Percentiles rank a stretch among this genome's conserved stretches.
These are phyloP conservation scores for Megaceryle alcyon DNA, from an alignment of 2,797 vertebrate genomes.

Conservation along the genomic window DNA sequence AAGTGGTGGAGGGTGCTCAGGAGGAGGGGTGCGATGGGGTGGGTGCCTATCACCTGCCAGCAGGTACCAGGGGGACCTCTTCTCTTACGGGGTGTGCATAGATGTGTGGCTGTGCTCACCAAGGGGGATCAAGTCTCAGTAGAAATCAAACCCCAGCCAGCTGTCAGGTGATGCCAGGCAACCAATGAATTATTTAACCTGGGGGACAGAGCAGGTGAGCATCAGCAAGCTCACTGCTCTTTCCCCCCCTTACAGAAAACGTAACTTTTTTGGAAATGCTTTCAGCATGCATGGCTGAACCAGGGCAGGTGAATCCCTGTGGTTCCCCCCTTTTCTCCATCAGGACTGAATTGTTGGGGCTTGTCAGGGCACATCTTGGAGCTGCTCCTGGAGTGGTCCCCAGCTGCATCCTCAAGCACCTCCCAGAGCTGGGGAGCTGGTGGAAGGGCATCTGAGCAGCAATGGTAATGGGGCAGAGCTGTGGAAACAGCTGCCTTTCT, in stretches of 20 bases:
- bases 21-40: background rate
- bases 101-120: rapidly evolving
- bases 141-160: background rate
- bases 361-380: background rate
- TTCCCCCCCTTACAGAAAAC: background rate
- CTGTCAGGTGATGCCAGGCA: background rate
- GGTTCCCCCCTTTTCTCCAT: background rate
- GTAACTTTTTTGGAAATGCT: rapidly evolving
- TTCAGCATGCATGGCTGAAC: rapidly evolving
- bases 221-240: background rate
- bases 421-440: background rate
- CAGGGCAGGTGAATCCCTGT: background rate
- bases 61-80: rapidly evolving
- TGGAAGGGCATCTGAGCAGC: background rate
- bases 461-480: background rate
- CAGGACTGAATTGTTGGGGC: background rate
- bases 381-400: background rate
- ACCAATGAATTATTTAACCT: background rate
- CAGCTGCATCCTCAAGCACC: background rate
- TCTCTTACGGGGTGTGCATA: rapidly evolving
- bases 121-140: rapidly evolving
- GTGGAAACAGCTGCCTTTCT: rapidly evolving
- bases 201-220: background rate
- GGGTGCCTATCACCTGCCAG: rapidly evolving
- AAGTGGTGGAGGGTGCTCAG: rapidly evolving